A percentile compares a stretch with the other conserved stretches of the same genome.
Conservation (phyloP, 2,888 invertebrate genomes). For the Agonopterix subpropinquella region DNA sequence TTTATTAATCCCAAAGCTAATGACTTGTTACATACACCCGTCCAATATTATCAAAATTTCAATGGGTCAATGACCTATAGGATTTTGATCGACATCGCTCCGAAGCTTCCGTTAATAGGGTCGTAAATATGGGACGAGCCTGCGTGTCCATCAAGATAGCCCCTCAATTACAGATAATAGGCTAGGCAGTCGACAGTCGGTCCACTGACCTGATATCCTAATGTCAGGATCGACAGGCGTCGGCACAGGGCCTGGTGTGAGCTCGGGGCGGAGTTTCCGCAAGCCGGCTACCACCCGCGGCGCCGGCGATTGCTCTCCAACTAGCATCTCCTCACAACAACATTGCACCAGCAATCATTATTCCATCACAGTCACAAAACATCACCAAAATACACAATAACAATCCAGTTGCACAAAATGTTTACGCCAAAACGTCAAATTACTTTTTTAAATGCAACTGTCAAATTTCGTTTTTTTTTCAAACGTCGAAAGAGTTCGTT, state of each 20-base stretch:
- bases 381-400: slow-evolving; percentile 28
- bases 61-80: too few species aligned
- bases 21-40: too few species aligned
- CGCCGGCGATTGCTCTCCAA: slow-evolving; percentile 70
- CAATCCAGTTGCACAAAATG: slow-evolving; percentile 9
- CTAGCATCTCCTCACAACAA: slow-evolving; percentile 64
- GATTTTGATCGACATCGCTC: too few species aligned
- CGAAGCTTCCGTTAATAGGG: too few species aligned
- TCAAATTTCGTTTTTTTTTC: slow-evolving; percentile 51
- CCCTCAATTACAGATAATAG: too few species aligned
- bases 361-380: slow-evolving; percentile 22
- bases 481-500: slow-evolving; percentile 66
- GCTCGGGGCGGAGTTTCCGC: slow-evolving; percentile 64
- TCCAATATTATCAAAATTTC: too few species aligned
- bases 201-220: slow-evolving; percentile 58
- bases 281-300: slow-evolving; percentile 72
- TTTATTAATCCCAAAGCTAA: too few species aligned
- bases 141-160: too few species aligned
- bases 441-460: slow-evolving; percentile 29
- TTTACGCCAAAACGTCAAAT: slow-evolving; percentile 6
- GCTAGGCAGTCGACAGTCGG: too few species aligned
- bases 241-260: slow-evolving; percentile 61
- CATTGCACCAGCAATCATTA: slow-evolving; percentile 42
- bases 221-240: slow-evolving; percentile 62
- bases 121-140: too few species aligned